Evolutionary conservation across 1,140 invertebrate species (phyloP).

Genomic region (Conus betulinus): DNA sequence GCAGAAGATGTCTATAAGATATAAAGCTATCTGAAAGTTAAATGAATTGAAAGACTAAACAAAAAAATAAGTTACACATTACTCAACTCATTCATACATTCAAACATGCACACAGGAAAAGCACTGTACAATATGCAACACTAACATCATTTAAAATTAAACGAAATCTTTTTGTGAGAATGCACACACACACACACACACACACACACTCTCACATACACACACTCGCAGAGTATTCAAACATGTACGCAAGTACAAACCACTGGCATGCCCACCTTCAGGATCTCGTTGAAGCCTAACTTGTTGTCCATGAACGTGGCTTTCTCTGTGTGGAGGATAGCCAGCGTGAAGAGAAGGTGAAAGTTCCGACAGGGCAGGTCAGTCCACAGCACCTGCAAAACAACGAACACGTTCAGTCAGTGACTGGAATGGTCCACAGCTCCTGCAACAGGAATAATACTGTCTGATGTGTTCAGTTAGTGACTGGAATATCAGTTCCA

Average conservation of each 20-base stretch:
- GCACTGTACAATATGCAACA: not conserved
- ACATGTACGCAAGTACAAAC: too few species aligned
- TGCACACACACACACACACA: not conserved
- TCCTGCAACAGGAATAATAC: too few species aligned
- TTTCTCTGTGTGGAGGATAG: constrained; percentile 93
- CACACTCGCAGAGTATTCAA: not conserved
- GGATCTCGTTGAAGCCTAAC: constrained; percentile 96
- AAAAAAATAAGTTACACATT: too few species aligned
- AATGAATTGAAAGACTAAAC: too few species aligned
- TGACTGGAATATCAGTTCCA: too few species aligned
- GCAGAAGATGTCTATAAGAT: too few species aligned
- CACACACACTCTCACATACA: not conserved
- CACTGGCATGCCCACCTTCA: constrained; percentile 83
- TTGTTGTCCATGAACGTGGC: constrained; percentile 89
- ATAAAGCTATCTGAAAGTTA: too few species aligned
- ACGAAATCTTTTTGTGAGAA: not conserved
- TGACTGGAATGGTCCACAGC: too few species aligned
- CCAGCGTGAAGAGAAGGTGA: constrained; percentile 91
- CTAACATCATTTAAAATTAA: not conserved
- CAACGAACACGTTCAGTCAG: too few species aligned
- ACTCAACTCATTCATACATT: too few species aligned
- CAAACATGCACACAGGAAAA: too few species aligned
- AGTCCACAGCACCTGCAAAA: constrained; percentile 89
- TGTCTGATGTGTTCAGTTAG: too few species aligned
- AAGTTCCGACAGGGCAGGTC: constrained; percentile 95